Base-by-base conservation (phyloP, 2,113 vertebrate species). In the Megaceryle torquata region DNA sequence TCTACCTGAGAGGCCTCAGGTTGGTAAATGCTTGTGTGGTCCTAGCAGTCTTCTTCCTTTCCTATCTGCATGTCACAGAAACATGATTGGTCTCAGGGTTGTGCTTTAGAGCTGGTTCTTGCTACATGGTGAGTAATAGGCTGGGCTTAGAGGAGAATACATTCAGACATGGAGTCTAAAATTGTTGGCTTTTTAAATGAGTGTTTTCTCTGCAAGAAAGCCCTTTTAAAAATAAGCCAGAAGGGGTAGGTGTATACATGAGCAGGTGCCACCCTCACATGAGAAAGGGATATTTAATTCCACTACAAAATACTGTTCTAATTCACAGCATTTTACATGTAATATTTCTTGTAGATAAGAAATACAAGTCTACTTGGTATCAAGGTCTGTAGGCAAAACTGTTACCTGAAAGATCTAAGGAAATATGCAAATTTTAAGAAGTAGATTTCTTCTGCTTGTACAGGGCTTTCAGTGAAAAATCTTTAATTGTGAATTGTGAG, bases 111-210 rank as follows among this genome's bases (percentile, higher is more conserved):
- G 53, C 79, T 67, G 44, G 65, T 59, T 15, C 24, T 51, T 2
- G 0, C 37, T 48, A 29, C 13, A 0, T 31, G 21, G 28, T 1
- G 1, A 7, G 35, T 50, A 35, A 17, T 68, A 35, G 44, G n/a
- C 59, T 67, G 44, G 13, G 26, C 29, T 41, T 79, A 37, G 51
- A 53, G 44, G 43, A 53, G 18, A 5, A 20, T 28, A 13, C 18
- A 8, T 21, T 83, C 26, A 10, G 63, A 21, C 7, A 3, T 26
- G 25, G 35, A 65, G 28, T 67, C 41, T 70, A 21, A 60, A 89
- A n/a, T 25, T 51, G 18, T 75, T 33, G 29, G 35, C 46, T 63
- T 74, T 94, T 74, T n/a, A 12, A 65, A 67, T 33, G 20, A 14
- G 6, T 29, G 11, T 57, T 15, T 50, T 75, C 22, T 84, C 39